Conservation (phyloP, 2,113 vertebrate species). For the Pao palembangensis region DNA sequence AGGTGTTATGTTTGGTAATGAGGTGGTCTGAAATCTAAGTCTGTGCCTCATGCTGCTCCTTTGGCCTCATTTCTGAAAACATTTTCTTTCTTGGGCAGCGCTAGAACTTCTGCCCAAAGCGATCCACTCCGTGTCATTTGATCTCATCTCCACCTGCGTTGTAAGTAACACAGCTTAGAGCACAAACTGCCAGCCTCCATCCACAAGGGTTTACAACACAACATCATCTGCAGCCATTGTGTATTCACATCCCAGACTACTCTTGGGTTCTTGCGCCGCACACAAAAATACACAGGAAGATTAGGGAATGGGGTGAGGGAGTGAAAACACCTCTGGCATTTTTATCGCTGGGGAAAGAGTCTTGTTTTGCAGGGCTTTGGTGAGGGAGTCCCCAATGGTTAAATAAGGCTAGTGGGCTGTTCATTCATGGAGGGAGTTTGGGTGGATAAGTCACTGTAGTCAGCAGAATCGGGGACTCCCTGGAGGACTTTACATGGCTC, state of each 20-base stretch:
- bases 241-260: constrained; percentile 41
- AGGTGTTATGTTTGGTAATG: constrained; percentile 53
- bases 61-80: constrained; percentile 56
- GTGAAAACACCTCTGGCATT: constrained; percentile 64
- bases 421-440: constrained; percentile 56
- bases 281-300: constrained; percentile 49
- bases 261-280: constrained; percentile 37
- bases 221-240: constrained; percentile 58
- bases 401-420: constrained; percentile 54
- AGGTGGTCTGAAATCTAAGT: constrained; percentile 43
- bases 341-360: constrained; percentile 51
- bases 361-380: constrained; percentile 43
- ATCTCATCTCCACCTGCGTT: constrained; percentile 58
- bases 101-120: constrained; percentile 61
- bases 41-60: constrained; percentile 50
- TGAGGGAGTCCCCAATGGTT: constrained; percentile 49
- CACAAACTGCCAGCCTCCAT: constrained; percentile 52
- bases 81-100: constrained; percentile 41
- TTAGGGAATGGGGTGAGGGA: constrained; percentile 41
- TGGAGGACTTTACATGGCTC: constrained; percentile 45
- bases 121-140: constrained; percentile 64
- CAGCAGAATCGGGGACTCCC: constrained; percentile 56
- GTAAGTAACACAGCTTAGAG: constrained; percentile 52
- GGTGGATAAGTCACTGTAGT: constrained; percentile 60
- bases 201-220: constrained; percentile 54